A percentile compares a stretch with the other conserved stretches of the same genome.
Evolutionary conservation across 2,113 vertebrate species (phyloP).

Genomic region (Embiotoca jacksoni): DNA sequence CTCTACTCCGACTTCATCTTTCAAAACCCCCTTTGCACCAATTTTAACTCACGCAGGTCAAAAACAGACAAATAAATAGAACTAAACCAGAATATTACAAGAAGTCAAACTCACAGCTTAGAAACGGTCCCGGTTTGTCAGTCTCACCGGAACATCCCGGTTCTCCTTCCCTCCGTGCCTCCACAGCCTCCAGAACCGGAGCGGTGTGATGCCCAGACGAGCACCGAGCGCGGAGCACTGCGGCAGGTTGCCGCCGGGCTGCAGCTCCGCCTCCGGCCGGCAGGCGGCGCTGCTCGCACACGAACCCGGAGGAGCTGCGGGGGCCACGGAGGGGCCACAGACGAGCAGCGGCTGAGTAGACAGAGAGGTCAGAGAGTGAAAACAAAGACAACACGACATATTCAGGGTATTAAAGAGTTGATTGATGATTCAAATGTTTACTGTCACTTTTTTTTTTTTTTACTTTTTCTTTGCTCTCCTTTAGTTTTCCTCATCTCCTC

Average conservation of each 20-base stretch:
- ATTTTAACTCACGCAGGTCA: background rate
- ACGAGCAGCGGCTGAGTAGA: background rate
- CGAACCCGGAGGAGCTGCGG: constrained; percentile 25
- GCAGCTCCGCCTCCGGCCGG: constrained; percentile 38
- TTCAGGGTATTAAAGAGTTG: too few species aligned
- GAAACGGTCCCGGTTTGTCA: background rate
- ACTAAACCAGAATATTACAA: background rate
- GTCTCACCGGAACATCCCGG: background rate
- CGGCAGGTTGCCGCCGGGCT: background rate
- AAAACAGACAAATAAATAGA: rapidly evolving
- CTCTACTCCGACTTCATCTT: too few species aligned
- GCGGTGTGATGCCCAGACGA: background rate
- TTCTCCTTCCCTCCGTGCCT: background rate
- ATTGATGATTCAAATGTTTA: too few species aligned
- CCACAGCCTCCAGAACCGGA: background rate
- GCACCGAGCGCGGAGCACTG: constrained; percentile 5
- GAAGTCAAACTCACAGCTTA: background rate
- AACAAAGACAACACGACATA: background rate
- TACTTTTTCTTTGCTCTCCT: too few species aligned
- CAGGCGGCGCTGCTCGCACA: constrained; percentile 76
- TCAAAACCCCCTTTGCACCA: background rate
- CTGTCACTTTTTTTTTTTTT: too few species aligned
- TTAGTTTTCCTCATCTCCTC: background rate
- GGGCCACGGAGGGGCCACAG: constrained; percentile 24
- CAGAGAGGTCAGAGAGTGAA: constrained; percentile 11